Evolutionary conservation across 53 echinoderm and acorn worm species (phyloP), one percentile per base, ranked within the genome.

Genomic region (Pentamera pediparva): DNA sequence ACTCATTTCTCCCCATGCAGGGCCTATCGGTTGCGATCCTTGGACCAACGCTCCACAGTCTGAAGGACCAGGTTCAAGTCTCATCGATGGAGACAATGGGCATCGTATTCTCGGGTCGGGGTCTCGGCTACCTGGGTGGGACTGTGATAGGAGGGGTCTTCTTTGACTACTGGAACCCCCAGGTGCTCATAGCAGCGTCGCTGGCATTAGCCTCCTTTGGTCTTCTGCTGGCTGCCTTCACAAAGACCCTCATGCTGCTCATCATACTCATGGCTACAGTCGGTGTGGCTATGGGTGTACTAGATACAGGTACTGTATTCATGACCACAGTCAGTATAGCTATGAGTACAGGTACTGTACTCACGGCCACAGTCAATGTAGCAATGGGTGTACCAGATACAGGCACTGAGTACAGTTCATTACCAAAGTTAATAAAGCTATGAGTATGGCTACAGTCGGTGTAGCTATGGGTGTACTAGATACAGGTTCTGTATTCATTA

Each of bases 241-340:
- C 75, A 13, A 36, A 59, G 13, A 39, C 58, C 0, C 59, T 95
- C 9, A 34, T 75, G 70, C 26, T 39, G 47, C 53, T 86, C 1
- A 52, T 62, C n/a, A 8, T 74, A 0, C 72, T 76, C 19, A 61
- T 89, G 18, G 67, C 82, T 24, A 37, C 47, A 53, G 85, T 87
- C 21, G 96, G 96, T 10, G n/a, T 88, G 31, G 86, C 88, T 22
- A 91, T 95, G 88, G 96, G 96, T 45, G 76, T 74, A 8, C 79
- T 95, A 20, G 90, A 95, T 60, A 91, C 91, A 73, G 96, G 96
- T 93, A 10, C n/a, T n/a, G n/a, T n/a, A n/a, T n/a, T n/a, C n/a
- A n/a, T n/a, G n/a, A n/a, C n/a, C n/a, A n/a, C n/a, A n/a, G n/a
- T n/a, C n/a, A n/a, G n/a, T n/a, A n/a, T n/a, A n/a, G n/a, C n/a